Base-by-base conservation (phyloP, 2,113 vertebrate species). In the Malurus melanocephalus region DNA sequence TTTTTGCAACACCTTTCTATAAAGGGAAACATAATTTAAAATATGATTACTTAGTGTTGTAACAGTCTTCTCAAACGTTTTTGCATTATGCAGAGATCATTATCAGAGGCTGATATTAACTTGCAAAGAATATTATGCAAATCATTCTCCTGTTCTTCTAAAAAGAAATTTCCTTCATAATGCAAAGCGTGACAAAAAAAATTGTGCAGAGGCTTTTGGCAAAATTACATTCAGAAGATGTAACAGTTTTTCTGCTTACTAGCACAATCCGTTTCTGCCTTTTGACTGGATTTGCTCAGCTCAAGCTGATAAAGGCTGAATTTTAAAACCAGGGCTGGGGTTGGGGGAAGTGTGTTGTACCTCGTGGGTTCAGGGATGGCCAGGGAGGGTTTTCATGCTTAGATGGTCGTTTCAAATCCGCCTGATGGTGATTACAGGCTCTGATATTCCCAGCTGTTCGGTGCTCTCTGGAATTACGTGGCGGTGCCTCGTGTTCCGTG, bases 1-100 rank as follows among this genome's bases (percentile, higher is more conserved):
- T 97, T 97, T 97, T 96, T 97, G 97, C 96, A 97, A 97, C 96
- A 97, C 96, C 97, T 97, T 97, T 96, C 97, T 97, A 97, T 96
- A 97, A 97, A 97, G 97, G 97, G 97, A 98, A 97, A 97, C 96
- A 96, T 97, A 96, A 96, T 98, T 97, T 97, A 97, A 97, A 97
- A 96, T 96, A 97, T 96, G 97, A 97, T 97, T 97, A 97, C 97
- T 97, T 96, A 96, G 96, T 97, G 97, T 97, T 97, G 96, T 97
- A 96, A 97, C 95, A 96, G 96, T 95, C 94, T 96, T 95, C 96
- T 96, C 96, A 95, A 97, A 95, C 89, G 89, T 94, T 96, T 94
- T 84, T 93, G 73, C 77, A 84, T 93, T 89, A 78, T 89, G 90
- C 91, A 79, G 91, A 92, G 96, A 97, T 96, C 96, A 94, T 96